phyloP scores from a whole-genome alignment of 2,797 vertebrate genomes.

The Tympanoctomys barrerae region DNA sequence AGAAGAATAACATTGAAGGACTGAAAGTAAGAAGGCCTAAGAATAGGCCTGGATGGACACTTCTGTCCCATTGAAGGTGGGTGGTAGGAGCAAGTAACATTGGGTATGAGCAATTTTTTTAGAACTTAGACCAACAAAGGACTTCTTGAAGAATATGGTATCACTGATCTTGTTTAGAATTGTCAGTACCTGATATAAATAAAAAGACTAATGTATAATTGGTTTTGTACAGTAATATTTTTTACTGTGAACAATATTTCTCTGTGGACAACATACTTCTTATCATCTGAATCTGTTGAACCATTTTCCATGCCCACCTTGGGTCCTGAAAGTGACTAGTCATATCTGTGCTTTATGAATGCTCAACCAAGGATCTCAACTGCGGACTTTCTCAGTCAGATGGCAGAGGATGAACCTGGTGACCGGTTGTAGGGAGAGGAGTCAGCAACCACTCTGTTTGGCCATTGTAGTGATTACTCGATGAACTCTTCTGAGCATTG shows the following conservation, averaged over 20 bases:
- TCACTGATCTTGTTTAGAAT: slow-evolving; percentile 42
- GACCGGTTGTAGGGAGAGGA: background rate
- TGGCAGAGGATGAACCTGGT: background rate
- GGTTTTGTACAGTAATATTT: background rate
- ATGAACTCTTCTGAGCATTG: background rate
- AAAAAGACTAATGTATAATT: slow-evolving; percentile 34
- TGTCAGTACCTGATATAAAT: slow-evolving; percentile 13
- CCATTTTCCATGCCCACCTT: background rate
- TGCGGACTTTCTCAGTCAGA: slow-evolving; percentile 37
- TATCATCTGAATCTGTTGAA: background rate
- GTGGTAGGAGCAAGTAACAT: no score
- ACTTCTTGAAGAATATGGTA: background rate
- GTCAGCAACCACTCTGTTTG: background rate
- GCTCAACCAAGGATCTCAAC: background rate
- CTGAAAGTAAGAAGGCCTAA: no score
- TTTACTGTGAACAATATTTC: background rate
- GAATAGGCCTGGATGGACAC: no score
- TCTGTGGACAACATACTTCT: background rate
- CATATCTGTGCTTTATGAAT: background rate
- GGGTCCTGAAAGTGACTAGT: slow-evolving; percentile 6
- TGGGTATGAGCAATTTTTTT: slow-evolving; percentile 9
- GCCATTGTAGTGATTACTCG: background rate
- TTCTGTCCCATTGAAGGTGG: no score
- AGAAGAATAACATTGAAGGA: no score
- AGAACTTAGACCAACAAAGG: slow-evolving; percentile 13